Conservation (phyloP, 1,140 invertebrate genomes). For the Watersipora subatra region DNA sequence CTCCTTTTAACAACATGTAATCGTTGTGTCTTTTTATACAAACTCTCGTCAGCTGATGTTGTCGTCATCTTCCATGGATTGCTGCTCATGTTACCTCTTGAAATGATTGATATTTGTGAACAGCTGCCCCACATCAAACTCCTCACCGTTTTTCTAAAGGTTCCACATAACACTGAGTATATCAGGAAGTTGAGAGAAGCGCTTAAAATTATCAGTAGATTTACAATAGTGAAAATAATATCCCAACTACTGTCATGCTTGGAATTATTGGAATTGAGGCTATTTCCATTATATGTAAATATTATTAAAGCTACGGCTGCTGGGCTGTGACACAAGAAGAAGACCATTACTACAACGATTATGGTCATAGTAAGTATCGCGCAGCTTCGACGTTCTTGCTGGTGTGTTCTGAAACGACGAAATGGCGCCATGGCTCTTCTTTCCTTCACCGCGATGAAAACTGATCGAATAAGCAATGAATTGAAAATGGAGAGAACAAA, state of each 20-base stretch:
- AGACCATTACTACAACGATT: slow-evolving; percentile 57
- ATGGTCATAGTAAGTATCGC: slow-evolving; percentile 61
- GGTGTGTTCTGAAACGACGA: slow-evolving; percentile 10
- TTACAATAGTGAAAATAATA: slow-evolving; percentile 52
- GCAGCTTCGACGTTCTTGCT: slow-evolving; percentile 18
- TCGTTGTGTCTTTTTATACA: too few relatives aligned
- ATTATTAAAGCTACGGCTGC: slow-evolving; percentile 43
- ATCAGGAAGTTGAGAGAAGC: slow-evolving; percentile 60
- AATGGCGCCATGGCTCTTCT: slow-evolving; percentile 45
- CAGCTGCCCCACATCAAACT: slow-evolving; percentile 53
- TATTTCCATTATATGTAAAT: slow-evolving; percentile 14
- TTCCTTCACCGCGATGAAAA: slow-evolving; percentile 46
- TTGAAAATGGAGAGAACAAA: slow-evolving; percentile 56
- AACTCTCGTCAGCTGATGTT: too few relatives aligned
- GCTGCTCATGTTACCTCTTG: too few relatives aligned
- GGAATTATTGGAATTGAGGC: slow-evolving; percentile 14
- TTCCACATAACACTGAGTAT: slow-evolving; percentile 61
- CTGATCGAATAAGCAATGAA: slow-evolving; percentile 53
- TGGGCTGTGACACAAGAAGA: slow-evolving; percentile 58
- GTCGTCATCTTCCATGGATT: too few relatives aligned
- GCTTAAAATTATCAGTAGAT: slow-evolving; percentile 56
- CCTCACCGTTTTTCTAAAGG: slow-evolving; percentile 58
- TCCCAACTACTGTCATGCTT: slow-evolving; percentile 41
- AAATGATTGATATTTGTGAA: too few relatives aligned
- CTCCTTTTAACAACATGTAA: too few relatives aligned